Evolutionary conservation across 2,888 invertebrate species (phyloP).

Genomic region (Rotaria socialis): DNA sequence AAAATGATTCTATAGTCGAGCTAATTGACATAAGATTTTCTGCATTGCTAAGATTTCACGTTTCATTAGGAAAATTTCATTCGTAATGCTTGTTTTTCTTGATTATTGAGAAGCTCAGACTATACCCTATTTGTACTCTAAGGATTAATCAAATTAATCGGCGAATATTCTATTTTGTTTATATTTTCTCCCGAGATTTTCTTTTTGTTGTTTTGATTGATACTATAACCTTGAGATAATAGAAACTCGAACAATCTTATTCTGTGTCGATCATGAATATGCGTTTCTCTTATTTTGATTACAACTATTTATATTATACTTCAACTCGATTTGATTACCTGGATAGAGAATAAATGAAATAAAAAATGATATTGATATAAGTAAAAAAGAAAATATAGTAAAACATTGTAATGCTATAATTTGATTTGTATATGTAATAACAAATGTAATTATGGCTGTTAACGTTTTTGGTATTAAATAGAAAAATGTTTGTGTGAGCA

Average conservation of each 20-base stretch:
- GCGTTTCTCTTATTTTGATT: too few relatives aligned
- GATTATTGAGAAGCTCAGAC: too few relatives aligned
- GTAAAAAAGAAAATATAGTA: background rate
- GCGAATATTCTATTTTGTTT: background rate
- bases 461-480: slow-evolving; percentile 40
- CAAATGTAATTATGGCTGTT: slow-evolving; percentile 32
- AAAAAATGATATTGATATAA: background rate
- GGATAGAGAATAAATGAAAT: slow-evolving; percentile 31
- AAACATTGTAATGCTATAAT: slow-evolving; percentile 35
- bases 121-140: background rate
- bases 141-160: slow-evolving; percentile 7
- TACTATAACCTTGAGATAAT: background rate
- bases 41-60: too few relatives aligned
- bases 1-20: too few relatives aligned
- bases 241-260: too few relatives aligned
- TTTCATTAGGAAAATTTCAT: background rate
- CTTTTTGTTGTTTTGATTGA: background rate
- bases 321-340: background rate
- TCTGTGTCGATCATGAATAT: too few relatives aligned
- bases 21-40: too few relatives aligned
- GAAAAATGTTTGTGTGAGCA: slow-evolving; percentile 41
- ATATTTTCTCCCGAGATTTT: background rate
- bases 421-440: slow-evolving; percentile 43
- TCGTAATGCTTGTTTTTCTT: too few relatives aligned
- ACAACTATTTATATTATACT: too few relatives aligned